These are phyloP conservation scores for Alfaro cultratus DNA, from an alignment of 2,797 vertebrate genomes.

Conservation along the genomic window DNA sequence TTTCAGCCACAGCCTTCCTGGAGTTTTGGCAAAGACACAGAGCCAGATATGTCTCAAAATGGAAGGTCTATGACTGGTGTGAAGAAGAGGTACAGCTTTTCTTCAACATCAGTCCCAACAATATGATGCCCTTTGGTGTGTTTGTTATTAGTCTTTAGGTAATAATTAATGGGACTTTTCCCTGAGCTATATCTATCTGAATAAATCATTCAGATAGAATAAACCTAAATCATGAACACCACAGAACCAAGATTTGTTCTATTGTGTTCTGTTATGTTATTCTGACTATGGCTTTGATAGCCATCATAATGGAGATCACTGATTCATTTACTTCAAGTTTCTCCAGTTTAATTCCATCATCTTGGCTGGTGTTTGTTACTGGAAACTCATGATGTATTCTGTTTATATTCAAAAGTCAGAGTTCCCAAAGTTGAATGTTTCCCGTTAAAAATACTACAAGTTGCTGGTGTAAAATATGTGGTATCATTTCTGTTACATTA, in stretches of 20 bases:
- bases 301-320: neutral
- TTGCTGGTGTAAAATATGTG: neutral
- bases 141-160: neutral
- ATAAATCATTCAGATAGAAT: neutral
- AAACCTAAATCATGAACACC: neutral
- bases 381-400: neutral
- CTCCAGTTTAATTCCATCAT: neutral
- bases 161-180: neutral
- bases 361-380: neutral
- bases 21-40: conserved; percentile 91
- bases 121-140: neutral
- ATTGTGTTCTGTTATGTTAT: neutral
- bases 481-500: neutral
- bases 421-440: neutral
- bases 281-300: neutral
- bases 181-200: neutral
- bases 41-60: conserved; percentile 80
- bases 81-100: conserved; percentile 87
- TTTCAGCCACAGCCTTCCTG: conserved; percentile 90
- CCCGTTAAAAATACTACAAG: neutral
- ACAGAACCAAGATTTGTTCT: neutral
- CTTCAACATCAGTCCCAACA: neutral
- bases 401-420: neutral
- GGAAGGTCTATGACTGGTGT: conserved; percentile 91
- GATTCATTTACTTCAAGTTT: neutral